Evolutionary conservation across 2,888 invertebrate species (phyloP).

Genomic region (Chaetogeoica ovagalla): DNA sequence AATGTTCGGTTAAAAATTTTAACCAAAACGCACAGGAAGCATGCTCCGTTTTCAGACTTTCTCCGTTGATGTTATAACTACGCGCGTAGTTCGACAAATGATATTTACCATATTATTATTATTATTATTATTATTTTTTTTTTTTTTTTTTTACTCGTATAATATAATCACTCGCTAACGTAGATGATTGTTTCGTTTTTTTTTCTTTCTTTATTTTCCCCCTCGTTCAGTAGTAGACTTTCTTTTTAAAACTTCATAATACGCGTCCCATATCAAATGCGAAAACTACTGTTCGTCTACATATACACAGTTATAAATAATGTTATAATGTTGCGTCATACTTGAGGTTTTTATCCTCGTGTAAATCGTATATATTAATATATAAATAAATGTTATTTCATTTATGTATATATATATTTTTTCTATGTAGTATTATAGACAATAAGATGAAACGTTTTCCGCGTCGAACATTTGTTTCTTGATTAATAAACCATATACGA

Average conservation of each 20-base stretch:
- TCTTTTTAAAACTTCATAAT: slow-evolving; percentile 42
- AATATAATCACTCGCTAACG: slow-evolving; percentile 31
- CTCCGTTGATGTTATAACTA: slow-evolving; percentile 25
- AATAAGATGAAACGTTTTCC: too few species aligned
- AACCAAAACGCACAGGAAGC: slow-evolving; percentile 36
- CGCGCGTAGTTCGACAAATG: slow-evolving; percentile 20
- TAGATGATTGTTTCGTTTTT: slow-evolving; percentile 42
- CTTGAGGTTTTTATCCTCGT: background rate
- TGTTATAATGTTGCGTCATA: background rate
- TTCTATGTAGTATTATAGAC: too few species aligned
- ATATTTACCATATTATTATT: slow-evolving; percentile 30
- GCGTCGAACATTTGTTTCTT: too few species aligned
- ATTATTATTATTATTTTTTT: too few species aligned
- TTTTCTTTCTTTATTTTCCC: background rate
- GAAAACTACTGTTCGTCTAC: slow-evolving; percentile 16
- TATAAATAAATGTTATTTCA: too few species aligned
- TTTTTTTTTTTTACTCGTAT: background rate
- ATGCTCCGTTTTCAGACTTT: slow-evolving; percentile 46
- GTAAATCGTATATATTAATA: too few species aligned
- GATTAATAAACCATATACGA: too few species aligned
- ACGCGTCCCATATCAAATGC: slow-evolving; percentile 26
- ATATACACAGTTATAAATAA: background rate
- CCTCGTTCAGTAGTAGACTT: slow-evolving; percentile 9
- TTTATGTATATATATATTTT: too few species aligned
- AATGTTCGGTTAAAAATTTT: slow-evolving; percentile 46